Evolutionary conservation across 2,113 vertebrate genomes (phyloP), one percentile per base, ranked within the genome.

Genomic region (Myrmecobius fasciatus): DNA sequence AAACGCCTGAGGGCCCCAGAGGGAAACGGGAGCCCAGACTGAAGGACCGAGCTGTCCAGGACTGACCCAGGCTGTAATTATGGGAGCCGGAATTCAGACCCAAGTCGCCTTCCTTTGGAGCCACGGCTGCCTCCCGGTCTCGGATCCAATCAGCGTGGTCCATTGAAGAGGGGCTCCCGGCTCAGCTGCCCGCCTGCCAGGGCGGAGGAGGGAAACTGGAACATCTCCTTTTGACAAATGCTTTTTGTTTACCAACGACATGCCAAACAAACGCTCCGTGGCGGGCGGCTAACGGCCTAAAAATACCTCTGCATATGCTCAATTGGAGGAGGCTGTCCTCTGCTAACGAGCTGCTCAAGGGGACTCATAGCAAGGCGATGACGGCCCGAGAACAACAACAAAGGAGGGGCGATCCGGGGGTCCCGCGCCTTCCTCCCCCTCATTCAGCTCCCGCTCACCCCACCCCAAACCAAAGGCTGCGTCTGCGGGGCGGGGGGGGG

Each of bases 191-290:
- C 95, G 97, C 93, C 97, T 94, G 96, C 24, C 1, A 10, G 92
- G 95, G 88, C 28, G 93, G 91, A 96, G 94, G 95, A 93, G 36
- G 89, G 25, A 52, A 96, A 95, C 94, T 96, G 94, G 95, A 95
- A 89, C 94, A 92, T 92, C 93, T 96, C 94, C 43, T 95, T 92
- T 95, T 96, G 97, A 97, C 96, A 97, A 97, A 97, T 97, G 92
- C 95, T 94, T 97, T 97, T 97, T 97, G 97, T 98, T 97, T 97
- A 95, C 92, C 95, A 96, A 92, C 0, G 89, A 95, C 96, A 83
- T 94, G 97, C 95, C 97, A 97, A 97, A 96, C 97, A 97, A 93
- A 94, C 3, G 20, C 93, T 96, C 94, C 91, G n/a, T 28, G 4
- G 93, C 0, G 9, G 91, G 95, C 0, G 2, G 95, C 95, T 96